Conservation (phyloP, 2,888 invertebrate species). For the Onthophagus sagittarius region DNA sequence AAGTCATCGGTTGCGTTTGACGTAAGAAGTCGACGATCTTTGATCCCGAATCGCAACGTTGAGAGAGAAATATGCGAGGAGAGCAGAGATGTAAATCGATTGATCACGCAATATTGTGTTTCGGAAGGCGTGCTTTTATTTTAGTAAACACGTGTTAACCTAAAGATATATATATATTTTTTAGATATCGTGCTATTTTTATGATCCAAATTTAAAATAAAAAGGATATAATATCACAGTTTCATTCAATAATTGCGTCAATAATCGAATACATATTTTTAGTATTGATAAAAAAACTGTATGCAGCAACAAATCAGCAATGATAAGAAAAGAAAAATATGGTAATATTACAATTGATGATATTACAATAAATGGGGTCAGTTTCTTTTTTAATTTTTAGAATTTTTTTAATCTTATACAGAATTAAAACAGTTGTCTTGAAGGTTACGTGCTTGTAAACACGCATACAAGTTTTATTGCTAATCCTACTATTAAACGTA, state of each 20-base stretch:
- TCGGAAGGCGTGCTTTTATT: neutral
- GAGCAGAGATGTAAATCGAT: neutral
- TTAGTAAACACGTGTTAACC: neutral
- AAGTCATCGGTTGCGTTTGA: neutral
- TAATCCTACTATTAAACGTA: neutral
- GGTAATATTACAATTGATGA: neutral
- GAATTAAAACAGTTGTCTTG: neutral
- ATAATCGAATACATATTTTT: neutral
- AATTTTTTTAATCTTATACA: neutral
- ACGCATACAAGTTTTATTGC: neutral
- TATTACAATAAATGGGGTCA: neutral
- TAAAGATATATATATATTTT: too few species aligned
- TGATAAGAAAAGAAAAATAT: neutral
- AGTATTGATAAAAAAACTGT: neutral
- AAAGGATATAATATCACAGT: too few species aligned
- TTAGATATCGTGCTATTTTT: too few species aligned
- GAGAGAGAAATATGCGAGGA: too few species aligned
- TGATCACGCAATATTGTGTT: neutral
- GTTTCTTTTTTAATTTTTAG: too few species aligned
- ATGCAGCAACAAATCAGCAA: neutral
- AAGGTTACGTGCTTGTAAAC: neutral
- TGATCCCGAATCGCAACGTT: neutral
- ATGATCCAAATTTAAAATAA: too few species aligned
- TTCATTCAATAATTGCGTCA: neutral
- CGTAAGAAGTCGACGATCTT: neutral